phyloP scores from a whole-genome alignment of 2,888 invertebrate species.

The Chalcosyrphus nemorum region DNA sequence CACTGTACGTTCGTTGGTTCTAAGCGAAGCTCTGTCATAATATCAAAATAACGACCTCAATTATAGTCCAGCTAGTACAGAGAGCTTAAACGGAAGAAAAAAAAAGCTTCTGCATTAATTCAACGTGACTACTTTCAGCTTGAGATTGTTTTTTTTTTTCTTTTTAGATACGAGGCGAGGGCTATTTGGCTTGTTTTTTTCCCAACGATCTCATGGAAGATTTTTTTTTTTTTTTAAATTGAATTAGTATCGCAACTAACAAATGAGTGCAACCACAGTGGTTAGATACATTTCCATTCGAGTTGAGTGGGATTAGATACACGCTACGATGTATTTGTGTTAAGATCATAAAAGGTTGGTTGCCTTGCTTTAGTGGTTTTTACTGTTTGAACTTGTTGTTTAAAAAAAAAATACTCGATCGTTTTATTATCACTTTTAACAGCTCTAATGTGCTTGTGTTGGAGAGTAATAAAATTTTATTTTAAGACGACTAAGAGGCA shows the following conservation, averaged over 20 bases:
- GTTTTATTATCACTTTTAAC: background rate
- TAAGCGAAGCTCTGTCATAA: conserved; percentile 29
- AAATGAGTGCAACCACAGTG: background rate
- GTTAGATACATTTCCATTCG: background rate
- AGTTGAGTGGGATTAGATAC: background rate
- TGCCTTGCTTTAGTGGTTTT: background rate
- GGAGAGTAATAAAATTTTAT: background rate
- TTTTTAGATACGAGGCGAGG: background rate
- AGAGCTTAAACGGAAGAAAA: too few species aligned
- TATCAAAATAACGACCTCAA: conserved; percentile 6
- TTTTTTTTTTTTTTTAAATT: background rate
- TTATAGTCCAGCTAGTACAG: background rate
- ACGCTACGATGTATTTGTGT: background rate
- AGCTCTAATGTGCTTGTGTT: background rate
- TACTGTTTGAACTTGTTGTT: background rate
- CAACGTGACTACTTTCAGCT: background rate
- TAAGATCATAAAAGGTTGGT: background rate
- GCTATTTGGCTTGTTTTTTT: background rate
- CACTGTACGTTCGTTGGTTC: background rate
- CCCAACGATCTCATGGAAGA: background rate
- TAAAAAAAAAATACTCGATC: background rate
- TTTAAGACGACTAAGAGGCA: too few species aligned
- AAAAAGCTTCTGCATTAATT: conserved; percentile 1
- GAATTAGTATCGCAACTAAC: background rate
- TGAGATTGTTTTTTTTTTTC: too few species aligned